Conservation (phyloP, 2,888 invertebrate species). For the Acleris literana region DNA sequence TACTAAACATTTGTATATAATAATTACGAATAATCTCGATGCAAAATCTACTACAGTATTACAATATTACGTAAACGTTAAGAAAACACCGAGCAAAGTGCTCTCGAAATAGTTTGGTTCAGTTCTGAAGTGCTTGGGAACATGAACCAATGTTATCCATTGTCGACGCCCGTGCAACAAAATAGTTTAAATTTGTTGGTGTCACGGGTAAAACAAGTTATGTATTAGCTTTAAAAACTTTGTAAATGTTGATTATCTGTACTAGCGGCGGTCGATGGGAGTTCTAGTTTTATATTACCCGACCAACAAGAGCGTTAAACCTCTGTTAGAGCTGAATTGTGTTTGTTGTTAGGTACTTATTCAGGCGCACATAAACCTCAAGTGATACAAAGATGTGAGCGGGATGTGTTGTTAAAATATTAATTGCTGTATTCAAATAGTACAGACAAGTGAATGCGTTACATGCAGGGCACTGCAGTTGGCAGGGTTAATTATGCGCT, state of each 20-base stretch:
- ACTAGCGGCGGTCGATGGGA: conserved; percentile 13
- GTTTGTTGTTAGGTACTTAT: conserved; percentile 21
- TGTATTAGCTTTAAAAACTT: conserved; percentile 34
- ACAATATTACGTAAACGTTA: conserved; percentile 70
- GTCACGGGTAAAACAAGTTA: conserved; percentile 18
- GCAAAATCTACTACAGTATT: conserved; percentile 35
- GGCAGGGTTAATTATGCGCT: neutral
- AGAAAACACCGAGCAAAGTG: conserved; percentile 55
- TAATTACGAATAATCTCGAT: too few relatives aligned
- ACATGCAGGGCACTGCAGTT: neutral
- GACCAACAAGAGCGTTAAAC: conserved; percentile 34
- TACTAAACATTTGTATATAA: too few relatives aligned
- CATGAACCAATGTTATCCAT: conserved; percentile 41
- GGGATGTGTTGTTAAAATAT: conserved; percentile 14
- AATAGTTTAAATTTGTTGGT: conserved; percentile 30
- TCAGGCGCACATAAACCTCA: conserved; percentile 30
- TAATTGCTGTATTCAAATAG: conserved; percentile 3
- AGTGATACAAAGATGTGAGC: conserved; percentile 23
- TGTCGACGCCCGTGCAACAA: conserved; percentile 12
- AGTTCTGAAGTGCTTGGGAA: conserved; percentile 57
- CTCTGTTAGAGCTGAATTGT: conserved; percentile 31
- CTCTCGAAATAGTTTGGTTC: conserved; percentile 58
- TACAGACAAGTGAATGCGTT: neutral
- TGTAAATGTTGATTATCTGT: conserved; percentile 33
- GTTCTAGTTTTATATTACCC: conserved; percentile 23